Evolutionary conservation across 2,113 vertebrate species (phyloP), one percentile per base, ranked within the genome.

Genomic region (Urocynchramus pylzowi): DNA sequence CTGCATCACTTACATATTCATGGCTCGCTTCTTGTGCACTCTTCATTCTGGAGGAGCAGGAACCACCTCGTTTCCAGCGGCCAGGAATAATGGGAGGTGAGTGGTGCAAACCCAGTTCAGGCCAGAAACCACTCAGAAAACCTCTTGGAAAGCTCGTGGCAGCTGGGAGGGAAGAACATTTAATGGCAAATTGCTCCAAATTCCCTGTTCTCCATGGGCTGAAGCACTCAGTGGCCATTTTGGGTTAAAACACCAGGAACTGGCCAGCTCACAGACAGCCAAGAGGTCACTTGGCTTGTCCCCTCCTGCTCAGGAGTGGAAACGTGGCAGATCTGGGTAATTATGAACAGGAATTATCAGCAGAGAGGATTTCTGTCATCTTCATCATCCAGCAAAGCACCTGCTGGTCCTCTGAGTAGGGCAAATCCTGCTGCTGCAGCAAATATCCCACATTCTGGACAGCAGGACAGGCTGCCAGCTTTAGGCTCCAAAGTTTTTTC

Each of bases 1-100:
- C 84, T 86, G 73, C 75, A 84, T 35, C 71, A 69, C 82, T 97
- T 94, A 17, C 90, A 78, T 87, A 84, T 69, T 47, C 84, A 84
- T 73, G 84, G 13, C 18, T 30, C 1, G 0, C n/a, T 87, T 53
- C 67, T 50, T 6, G 79, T 35, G 73, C 35, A 47, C 53, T 11
- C 30, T 75, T 80, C 5, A 35, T 54, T 50, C 67, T 30, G 45
- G 49, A 95, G 70, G 26, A 83, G 30, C 59, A 54, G 63, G 45
- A 83, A 60, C 24, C 50, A 60, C 52, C 74, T 61, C 16, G 8
- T 35, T 87, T 60, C 79, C 61, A 17, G 1, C 1, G 15, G 28
- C 13, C 75, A 50, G 27, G 31, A 84, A 17, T 61, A 28, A 84
- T 8, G 10, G 39, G 33, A 53, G 54, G 44, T 11, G 49, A 67